Conservation (phyloP, 2,797 vertebrate genomes). For the Enteromius unitaeniatus region DNA sequence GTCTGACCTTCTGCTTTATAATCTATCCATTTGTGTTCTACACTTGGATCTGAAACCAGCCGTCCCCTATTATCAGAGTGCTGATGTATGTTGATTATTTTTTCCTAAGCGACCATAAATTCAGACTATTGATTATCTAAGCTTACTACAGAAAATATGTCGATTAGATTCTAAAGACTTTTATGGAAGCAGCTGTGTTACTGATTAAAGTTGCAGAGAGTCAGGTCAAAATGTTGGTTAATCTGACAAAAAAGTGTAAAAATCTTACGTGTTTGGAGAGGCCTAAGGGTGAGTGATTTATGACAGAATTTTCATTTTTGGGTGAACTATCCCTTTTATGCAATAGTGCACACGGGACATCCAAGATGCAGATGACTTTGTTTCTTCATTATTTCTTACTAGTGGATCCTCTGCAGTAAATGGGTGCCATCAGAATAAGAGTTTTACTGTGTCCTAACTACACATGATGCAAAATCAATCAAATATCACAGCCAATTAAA, state of each 20-base stretch:
- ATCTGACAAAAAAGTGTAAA: not conserved
- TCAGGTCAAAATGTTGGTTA: constrained; percentile 18
- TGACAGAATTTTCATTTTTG: no score
- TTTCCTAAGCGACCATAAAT: constrained; percentile 32
- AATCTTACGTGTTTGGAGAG: no score
- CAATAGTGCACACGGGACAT: not conserved
- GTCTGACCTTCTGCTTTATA: constrained; percentile 46
- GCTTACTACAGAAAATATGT: constrained; percentile 7
- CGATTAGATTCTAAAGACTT: constrained; percentile 33
- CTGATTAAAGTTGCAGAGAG: constrained; percentile 30
- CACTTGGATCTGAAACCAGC: constrained; percentile 6
- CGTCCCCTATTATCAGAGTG: not conserved
- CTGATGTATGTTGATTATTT: constrained; percentile 53
- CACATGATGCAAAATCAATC: no score
- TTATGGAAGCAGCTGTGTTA: constrained; percentile 35
- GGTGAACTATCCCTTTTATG: not conserved
- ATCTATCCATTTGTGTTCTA: constrained; percentile 43
- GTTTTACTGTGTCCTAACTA: no score
- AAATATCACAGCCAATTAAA: no score
- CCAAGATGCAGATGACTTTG: no score
- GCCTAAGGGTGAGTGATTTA: no score
- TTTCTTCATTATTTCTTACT: no score
- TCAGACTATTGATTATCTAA: constrained; percentile 45
- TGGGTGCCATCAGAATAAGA: no score
- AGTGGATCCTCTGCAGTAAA: no score